Percentiles rank a stretch among this genome's conserved stretches.
phyloP scores from a whole-genome alignment of 2,888 invertebrate genomes.

The Athripsodes cinereus region DNA sequence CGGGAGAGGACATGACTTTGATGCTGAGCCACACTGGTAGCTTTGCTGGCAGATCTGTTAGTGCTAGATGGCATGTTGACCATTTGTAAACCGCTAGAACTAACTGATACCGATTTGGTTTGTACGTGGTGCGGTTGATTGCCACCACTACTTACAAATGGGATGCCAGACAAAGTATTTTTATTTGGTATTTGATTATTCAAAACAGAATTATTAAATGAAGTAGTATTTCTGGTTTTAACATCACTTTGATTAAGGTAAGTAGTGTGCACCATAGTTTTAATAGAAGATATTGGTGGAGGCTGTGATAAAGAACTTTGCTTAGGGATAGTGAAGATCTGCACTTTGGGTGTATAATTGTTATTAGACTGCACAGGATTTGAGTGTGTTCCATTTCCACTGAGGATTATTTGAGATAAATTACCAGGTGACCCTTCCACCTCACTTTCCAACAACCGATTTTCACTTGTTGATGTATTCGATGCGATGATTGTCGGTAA shows the following conservation, averaged over 20 bases:
- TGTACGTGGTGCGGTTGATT: slow-evolving; percentile 3
- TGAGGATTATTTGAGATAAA: slow-evolving; percentile 46
- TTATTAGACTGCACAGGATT: slow-evolving; percentile 12
- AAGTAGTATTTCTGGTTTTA: slow-evolving; percentile 9
- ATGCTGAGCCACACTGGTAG: slow-evolving; percentile 36
- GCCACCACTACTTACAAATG: not conserved
- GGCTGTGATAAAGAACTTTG: slow-evolving; percentile 2
- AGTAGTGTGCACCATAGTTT: slow-evolving; percentile 15
- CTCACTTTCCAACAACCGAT: not conserved
- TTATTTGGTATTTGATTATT: slow-evolving; percentile 42
- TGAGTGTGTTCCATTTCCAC: slow-evolving; percentile 31
- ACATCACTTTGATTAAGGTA: slow-evolving; percentile 18
- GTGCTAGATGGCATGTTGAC: slow-evolving; percentile 43
- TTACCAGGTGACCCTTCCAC: slow-evolving; percentile 33
- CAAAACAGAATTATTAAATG: slow-evolving; percentile 40
- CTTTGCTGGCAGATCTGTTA: slow-evolving; percentile 39
- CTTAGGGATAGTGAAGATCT: slow-evolving; percentile 40
- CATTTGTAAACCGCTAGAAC: slow-evolving; percentile 42
- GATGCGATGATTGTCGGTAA: slow-evolving; percentile 40
- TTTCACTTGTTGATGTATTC: slow-evolving; percentile 6
- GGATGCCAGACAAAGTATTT: not conserved
- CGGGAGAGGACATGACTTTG: slow-evolving; percentile 48
- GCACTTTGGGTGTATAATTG: slow-evolving; percentile 40
- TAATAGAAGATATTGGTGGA: not conserved
- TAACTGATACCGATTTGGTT: slow-evolving; percentile 33